A percentile compares a stretch with the other conserved stretches of the same genome.
phyloP scores from a whole-genome alignment of 2,888 invertebrate genomes.

The Phortica okadai region DNA sequence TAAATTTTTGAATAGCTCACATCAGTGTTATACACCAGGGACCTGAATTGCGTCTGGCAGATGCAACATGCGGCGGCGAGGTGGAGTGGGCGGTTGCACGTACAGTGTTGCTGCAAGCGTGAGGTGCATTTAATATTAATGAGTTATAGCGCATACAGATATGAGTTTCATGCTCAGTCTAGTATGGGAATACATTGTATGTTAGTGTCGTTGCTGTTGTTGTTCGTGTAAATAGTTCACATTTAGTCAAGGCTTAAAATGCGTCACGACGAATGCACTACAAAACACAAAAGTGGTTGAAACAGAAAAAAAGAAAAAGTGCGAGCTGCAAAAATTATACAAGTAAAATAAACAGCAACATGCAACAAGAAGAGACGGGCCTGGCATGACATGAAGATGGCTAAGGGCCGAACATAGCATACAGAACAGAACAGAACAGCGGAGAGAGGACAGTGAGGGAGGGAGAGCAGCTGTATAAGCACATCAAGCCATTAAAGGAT shows the following conservation, averaged over 20 bases:
- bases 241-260: conserved; percentile 66
- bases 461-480: background rate
- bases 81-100: background rate
- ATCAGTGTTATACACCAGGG: conserved; percentile 27
- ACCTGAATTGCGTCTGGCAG: background rate
- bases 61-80: background rate
- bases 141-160: conserved; percentile 65
- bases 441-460: background rate
- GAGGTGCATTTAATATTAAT: conserved; percentile 67
- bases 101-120: conserved; percentile 2
- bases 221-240: conserved; percentile 62
- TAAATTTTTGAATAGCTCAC: conserved; percentile 57
- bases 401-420: too few relatives aligned
- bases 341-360: conserved; percentile 12
- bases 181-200: background rate
- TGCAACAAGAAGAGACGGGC: background rate
- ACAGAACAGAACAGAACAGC: too few relatives aligned
- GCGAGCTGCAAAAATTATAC: background rate
- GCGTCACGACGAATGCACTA: conserved; percentile 63
- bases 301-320: background rate
- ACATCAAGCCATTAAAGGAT: conserved; percentile 40
- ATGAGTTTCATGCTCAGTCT: conserved; percentile 33
- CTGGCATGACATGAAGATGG: too few relatives aligned
- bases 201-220: conserved; percentile 1
- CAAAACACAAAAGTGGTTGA: conserved; percentile 37